Conservation (phyloP, 2,113 vertebrate genomes). For the Phaethon lepturus region DNA sequence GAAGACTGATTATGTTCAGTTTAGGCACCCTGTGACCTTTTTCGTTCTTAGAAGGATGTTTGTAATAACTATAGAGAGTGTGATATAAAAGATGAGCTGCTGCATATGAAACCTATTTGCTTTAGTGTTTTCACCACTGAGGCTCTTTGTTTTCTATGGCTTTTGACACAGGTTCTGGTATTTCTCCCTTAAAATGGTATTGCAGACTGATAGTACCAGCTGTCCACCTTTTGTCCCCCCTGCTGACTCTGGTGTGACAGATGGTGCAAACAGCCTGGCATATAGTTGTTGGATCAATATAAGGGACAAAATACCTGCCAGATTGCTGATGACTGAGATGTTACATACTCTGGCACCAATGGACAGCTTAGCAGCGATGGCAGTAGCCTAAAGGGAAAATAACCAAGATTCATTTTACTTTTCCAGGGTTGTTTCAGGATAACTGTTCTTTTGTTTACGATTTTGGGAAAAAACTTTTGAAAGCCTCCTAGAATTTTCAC, state of each 20-base stretch:
- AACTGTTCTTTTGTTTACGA: neutral
- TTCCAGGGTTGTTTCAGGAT: neutral
- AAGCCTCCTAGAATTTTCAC: neutral
- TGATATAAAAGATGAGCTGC: neutral
- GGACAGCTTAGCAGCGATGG: conserved; percentile 30
- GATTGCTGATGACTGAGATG: conserved; percentile 65
- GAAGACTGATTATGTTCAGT: neutral
- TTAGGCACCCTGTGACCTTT: neutral
- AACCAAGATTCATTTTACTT: neutral
- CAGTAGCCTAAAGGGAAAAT: conserved; percentile 22
- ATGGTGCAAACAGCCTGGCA: conserved; percentile 67
- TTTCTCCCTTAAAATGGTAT: conserved; percentile 49
- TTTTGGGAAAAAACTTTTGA: neutral
- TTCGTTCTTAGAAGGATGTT: neutral
- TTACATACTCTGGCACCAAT: conserved; percentile 18
- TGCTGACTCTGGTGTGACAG: conserved; percentile 63
- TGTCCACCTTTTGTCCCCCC: conserved; percentile 61
- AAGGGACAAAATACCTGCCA: conserved; percentile 62
- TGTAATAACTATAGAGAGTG: neutral
- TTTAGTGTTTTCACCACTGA: neutral
- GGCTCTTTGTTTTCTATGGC: neutral
- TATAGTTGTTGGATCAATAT: conserved; percentile 59
- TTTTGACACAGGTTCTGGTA: conserved; percentile 47
- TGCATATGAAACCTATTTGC: neutral
- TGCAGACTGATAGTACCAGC: conserved; percentile 64